A percentile compares a stretch with the other conserved stretches of the same genome.
Evolutionary conservation across 2,113 vertebrate species (phyloP).

Genomic region (Pituophis catenifer): DNA sequence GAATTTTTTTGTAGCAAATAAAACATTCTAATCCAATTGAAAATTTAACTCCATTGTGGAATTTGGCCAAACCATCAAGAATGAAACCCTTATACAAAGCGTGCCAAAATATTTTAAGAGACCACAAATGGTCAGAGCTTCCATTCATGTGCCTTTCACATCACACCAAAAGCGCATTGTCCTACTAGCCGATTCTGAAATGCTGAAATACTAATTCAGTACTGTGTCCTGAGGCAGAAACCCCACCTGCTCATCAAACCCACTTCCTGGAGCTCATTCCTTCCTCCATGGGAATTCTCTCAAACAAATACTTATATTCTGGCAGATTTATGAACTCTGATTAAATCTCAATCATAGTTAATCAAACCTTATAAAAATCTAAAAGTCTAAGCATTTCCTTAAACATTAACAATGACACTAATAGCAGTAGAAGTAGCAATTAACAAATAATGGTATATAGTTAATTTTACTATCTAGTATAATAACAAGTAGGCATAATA

Average conservation of each 20-base stretch:
- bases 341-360: not conserved
- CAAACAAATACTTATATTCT: not conserved
- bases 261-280: constrained; percentile 24
- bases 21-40: not conserved
- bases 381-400: not conserved
- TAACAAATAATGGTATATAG: not conserved
- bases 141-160: constrained; percentile 19
- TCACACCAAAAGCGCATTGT: constrained; percentile 34
- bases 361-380: not conserved
- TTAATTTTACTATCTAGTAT: not conserved
- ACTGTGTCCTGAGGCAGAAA: not conserved
- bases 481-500: not conserved
- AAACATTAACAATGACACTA: not conserved
- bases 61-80: not conserved
- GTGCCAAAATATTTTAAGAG: constrained; percentile 44
- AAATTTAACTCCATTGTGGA: not conserved
- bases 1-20: not conserved
- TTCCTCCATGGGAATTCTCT: not conserved
- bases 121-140: constrained; percentile 40
- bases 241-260: constrained; percentile 18
- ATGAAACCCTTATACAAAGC: constrained; percentile 46
- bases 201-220: constrained; percentile 17
- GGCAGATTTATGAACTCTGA: not conserved
- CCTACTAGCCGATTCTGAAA: constrained; percentile 4
- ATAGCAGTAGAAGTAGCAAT: not conserved